Base-by-base conservation (phyloP, 1,140 invertebrate species). In the Rhagoletis zephyria region DNA sequence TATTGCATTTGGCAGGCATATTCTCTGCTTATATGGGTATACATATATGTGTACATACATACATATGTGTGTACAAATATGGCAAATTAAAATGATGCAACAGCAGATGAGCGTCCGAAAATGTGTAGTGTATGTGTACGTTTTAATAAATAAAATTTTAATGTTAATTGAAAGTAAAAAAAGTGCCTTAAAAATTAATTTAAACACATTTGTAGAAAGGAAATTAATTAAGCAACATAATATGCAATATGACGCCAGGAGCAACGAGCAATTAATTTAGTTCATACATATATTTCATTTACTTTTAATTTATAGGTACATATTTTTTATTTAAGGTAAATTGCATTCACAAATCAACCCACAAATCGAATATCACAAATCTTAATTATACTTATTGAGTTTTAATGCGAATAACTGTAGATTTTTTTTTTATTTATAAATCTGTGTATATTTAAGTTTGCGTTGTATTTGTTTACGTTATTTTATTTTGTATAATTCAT, bases 121-220 rank as follows among this genome's bases (percentile, higher is more conserved):
- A 30, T 56, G 16, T 81, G 19, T 19, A 81, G 10, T 81, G 74
- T 81, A 10, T 56, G n/a, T 81, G 74, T 81, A 81, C 74, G 74
- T 81, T 48, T 30, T 81, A 12, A 56, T 81, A 81, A 81, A 81
- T 81, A 81, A 77, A 81, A 81, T 81, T 19, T 56, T 19, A 56
- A 81, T 81, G 74, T 81, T 81, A 81, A 42, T 56, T 42, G 74
- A 81, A 67, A 81, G 45, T 81, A 81, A 51, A 81, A 30, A 81
- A 81, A 81, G 74, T 81, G 74, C 74, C 74, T 81, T 81, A 81
- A 81, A 67, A 81, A 30, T 81, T 81, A 81, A 81, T 81, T 81
- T 56, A 81, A 81, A 19, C 14, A 56, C 14, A 51, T 81, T 56
- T 56, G 19, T 9, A 56, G 16, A 48, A 19, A 30, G 61, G 4